A percentile compares a stretch with the other conserved stretches of the same genome.
Evolutionary conservation across 1,140 invertebrate species (phyloP).

Genomic region (Ceratosolen fusciceps): DNA sequence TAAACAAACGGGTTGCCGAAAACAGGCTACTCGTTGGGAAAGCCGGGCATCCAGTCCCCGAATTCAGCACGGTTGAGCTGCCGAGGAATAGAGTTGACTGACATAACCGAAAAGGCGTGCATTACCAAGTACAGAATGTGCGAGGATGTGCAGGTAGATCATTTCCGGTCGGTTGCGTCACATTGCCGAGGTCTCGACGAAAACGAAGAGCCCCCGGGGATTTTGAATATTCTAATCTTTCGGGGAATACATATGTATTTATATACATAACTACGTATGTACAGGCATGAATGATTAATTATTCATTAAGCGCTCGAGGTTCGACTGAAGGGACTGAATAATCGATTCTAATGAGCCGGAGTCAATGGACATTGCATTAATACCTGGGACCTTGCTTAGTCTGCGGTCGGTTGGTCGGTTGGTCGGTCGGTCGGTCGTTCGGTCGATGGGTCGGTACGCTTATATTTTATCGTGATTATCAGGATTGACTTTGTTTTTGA

Average conservation of each 20-base stretch:
- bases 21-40: constrained; percentile 47
- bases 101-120: background rate
- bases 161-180: background rate
- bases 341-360: background rate
- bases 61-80: no score
- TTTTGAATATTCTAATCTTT: constrained; percentile 28
- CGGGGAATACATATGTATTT: constrained; percentile 7
- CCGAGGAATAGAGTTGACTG: no score
- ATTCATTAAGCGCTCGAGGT: background rate
- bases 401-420: no score
- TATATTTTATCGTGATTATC: no score
- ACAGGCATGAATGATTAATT: no score
- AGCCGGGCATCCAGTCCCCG: background rate
- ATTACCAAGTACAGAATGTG: background rate
- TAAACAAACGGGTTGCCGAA: constrained; percentile 1
- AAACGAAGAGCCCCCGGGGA: background rate
- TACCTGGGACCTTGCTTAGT: no score
- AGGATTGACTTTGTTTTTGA: no score
- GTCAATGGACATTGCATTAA: background rate
- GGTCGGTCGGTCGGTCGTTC: no score
- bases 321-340: background rate
- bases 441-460: no score
- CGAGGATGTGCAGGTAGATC: background rate
- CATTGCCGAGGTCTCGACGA: background rate
- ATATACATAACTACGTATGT: no score